Evolutionary conservation across 2,113 vertebrate species (phyloP), one percentile per base, ranked within the genome.

Genomic region (Gasterosteus aculeatus): DNA sequence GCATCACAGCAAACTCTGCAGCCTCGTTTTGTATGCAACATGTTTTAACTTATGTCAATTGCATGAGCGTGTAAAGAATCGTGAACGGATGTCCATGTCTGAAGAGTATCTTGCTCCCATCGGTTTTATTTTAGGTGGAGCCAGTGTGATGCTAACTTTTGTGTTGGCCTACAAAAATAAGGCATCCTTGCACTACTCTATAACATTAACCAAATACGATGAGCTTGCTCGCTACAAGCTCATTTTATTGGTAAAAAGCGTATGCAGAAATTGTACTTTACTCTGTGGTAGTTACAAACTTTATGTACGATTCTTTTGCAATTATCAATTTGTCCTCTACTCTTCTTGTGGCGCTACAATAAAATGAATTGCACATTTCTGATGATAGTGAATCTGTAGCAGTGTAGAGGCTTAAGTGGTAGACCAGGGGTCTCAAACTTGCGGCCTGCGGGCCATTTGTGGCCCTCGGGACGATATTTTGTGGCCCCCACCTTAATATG

Each of bases 371-470:
- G 39, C 9, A 51, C 38, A 7, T 42, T 42, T 56, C 63, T 63
- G 56, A 41, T 18, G 54, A 69, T 29, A 26, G 53, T 69, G 57
- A 47, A 15, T 63, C 49, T 26, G 69, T 15, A 49, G 4, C 56
- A 29, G 33, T 31, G 35, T 38, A 38, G 60, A 62, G 41, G 39
- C 58, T 56, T 11, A 2, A n/a, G 14, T 58, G 65, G 53, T 31
- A 58, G 44, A 58, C 44, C 42, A 26, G 22, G 22, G 22, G 22
- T 26, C 22, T 26, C 22, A 26, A 26, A 26, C 22, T 26, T 1
- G 22, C 22, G 22, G 22, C 22, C 22, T 26, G 22, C 22, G 22
- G 22, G 22, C 22, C 22, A 26, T 26, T 26, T 26, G 22, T 26
- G 22, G 22, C 22, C 22, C 22, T 26, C 22, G 22, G 22, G 22